Evolutionary conservation across 2,797 vertebrate species (phyloP).

Genomic region (Sardinella longiceps): DNA sequence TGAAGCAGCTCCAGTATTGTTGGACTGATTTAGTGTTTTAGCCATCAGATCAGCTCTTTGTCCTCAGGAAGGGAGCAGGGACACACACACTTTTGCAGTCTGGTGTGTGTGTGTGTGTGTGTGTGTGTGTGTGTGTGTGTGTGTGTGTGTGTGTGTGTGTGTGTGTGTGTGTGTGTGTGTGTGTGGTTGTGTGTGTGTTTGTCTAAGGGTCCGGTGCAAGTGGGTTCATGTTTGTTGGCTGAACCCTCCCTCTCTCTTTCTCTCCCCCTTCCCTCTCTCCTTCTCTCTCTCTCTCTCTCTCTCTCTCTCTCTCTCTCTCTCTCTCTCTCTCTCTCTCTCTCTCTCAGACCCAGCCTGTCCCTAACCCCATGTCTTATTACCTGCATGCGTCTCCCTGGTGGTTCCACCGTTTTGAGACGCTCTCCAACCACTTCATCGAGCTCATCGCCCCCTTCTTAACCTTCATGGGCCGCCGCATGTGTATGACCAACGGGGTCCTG

Average conservation of each 20-base stretch:
- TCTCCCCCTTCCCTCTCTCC: not conserved
- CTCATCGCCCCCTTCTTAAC: slow-evolving; percentile 87
- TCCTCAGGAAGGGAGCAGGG: too few species aligned
- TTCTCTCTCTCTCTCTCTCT: not conserved
- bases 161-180: slow-evolving; percentile 6
- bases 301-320: not conserved
- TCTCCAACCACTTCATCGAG: slow-evolving; percentile 90
- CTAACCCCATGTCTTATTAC: slow-evolving; percentile 91
- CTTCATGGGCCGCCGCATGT: slow-evolving; percentile 85
- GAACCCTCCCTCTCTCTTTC: too few species aligned
- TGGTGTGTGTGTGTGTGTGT: not conserved
- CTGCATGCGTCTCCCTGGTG: slow-evolving; percentile 88
- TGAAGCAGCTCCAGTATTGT: too few species aligned
- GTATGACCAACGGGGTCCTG: slow-evolving; percentile 76
- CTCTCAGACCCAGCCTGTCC: slow-evolving; percentile 90
- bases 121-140: not conserved
- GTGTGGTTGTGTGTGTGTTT: not conserved
- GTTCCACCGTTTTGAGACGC: slow-evolving; percentile 86
- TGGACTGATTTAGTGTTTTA: too few species aligned
- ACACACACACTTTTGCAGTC: too few species aligned
- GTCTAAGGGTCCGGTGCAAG: not conserved
- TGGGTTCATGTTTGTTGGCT: too few species aligned
- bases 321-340: slow-evolving; percentile 8
- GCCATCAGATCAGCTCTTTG: too few species aligned
- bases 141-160: not conserved